phyloP scores from a whole-genome alignment of 2,113 vertebrate genomes.

The Sebastes schlegelii region DNA sequence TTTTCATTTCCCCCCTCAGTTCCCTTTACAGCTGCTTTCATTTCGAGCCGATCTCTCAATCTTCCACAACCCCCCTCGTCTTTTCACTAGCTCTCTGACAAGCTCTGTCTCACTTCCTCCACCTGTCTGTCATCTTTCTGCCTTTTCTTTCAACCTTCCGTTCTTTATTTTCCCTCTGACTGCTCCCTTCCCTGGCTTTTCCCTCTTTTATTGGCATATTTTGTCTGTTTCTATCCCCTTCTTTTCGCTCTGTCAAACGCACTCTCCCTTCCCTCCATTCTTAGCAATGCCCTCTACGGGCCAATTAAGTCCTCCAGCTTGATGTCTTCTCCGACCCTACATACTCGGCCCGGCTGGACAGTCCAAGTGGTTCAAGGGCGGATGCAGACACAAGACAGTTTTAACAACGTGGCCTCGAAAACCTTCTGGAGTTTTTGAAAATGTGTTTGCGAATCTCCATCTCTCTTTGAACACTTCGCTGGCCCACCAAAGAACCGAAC shows the following conservation, averaged over 20 bases:
- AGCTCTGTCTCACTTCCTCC: conserved; percentile 65
- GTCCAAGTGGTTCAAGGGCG: conserved; percentile 64
- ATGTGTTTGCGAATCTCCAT: conserved; percentile 7
- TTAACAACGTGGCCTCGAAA: conserved; percentile 26
- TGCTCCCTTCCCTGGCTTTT: conserved; percentile 17
- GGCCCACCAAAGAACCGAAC: conserved; percentile 23
- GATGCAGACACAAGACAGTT: conserved; percentile 1
- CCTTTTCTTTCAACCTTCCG: conserved; percentile 50
- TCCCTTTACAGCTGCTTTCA: conserved; percentile 75
- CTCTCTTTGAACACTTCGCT: not conserved
- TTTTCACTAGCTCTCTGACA: conserved; percentile 60
- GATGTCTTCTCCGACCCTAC: conserved; percentile 48
- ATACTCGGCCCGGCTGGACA: conserved; percentile 41
- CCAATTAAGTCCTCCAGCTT: conserved; percentile 70
- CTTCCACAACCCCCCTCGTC: conserved; percentile 56
- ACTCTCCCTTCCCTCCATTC: conserved; percentile 17
- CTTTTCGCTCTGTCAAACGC: conserved; percentile 17
- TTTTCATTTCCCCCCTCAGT: conserved; percentile 76
- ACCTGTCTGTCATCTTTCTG: conserved; percentile 68
- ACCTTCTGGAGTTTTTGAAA: conserved; percentile 14
- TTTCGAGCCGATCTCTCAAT: conserved; percentile 75
- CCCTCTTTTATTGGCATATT: conserved; percentile 36
- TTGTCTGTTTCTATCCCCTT: conserved; percentile 6
- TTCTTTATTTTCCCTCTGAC: conserved; percentile 16
- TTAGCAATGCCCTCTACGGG: conserved; percentile 46